Evolutionary conservation across 1,140 invertebrate genomes (phyloP).

Genomic region (Lutraria rhynchaena): DNA sequence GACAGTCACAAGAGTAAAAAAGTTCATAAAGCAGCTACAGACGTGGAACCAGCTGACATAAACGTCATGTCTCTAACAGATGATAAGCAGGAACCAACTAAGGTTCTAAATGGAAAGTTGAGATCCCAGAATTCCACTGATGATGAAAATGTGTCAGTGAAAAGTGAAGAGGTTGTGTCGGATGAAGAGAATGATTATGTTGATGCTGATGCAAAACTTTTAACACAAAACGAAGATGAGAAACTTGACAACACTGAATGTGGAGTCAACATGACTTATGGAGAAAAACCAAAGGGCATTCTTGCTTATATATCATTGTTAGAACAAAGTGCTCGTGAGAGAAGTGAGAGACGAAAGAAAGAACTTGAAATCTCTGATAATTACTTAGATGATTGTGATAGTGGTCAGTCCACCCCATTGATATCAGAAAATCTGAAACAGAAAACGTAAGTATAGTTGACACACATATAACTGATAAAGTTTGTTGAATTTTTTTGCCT

Average conservation of each 20-base stretch:
- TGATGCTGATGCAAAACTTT: slow-evolving; percentile 23
- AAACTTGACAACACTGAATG: slow-evolving; percentile 54
- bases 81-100: slow-evolving; percentile 51
- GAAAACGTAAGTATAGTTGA: slow-evolving; percentile 57
- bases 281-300: slow-evolving; percentile 55
- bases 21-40: neutral
- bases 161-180: slow-evolving; percentile 43
- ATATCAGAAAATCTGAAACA: slow-evolving; percentile 32
- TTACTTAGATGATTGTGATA: slow-evolving; percentile 45
- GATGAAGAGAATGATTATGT: slow-evolving; percentile 57
- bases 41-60: slow-evolving; percentile 34
- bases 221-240: slow-evolving; percentile 30
- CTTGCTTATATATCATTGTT: slow-evolving; percentile 55
- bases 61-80: slow-evolving; percentile 51
- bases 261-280: slow-evolving; percentile 42
- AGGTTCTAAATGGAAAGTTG: slow-evolving; percentile 26
- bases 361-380: slow-evolving; percentile 34
- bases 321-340: slow-evolving; percentile 52
- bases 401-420: slow-evolving; percentile 45
- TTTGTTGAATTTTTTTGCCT: no score
- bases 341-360: slow-evolving; percentile 43
- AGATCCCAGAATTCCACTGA: slow-evolving; percentile 40
- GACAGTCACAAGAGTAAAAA: slow-evolving; percentile 11
- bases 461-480: no score
- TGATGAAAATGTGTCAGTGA: slow-evolving; percentile 38